phyloP scores from a whole-genome alignment of 2,113 vertebrate genomes.

The Eclectus roratus region DNA sequence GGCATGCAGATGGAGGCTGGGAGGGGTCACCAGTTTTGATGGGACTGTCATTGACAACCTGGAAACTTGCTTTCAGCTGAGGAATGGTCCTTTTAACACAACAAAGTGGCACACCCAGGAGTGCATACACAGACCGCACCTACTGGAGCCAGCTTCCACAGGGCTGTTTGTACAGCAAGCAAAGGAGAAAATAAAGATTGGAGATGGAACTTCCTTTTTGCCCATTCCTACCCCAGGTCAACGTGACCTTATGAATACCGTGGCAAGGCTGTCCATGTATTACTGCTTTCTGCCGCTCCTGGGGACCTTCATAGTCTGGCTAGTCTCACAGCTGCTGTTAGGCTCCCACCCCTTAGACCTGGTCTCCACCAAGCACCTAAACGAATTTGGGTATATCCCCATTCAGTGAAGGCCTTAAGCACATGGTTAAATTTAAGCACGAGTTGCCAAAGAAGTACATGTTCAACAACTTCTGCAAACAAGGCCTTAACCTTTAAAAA shows the following conservation, averaged over 20 bases:
- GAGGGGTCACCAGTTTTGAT: constrained; percentile 39
- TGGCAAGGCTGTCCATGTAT: neutral
- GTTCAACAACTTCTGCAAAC: neutral
- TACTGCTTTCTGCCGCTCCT: neutral
- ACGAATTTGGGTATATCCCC: neutral
- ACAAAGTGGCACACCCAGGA: constrained; percentile 39
- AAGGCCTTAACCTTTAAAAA: neutral
- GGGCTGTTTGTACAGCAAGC: constrained; percentile 33
- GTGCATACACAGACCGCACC: constrained; percentile 40
- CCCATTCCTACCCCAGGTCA: neutral
- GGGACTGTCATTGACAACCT: constrained; percentile 36
- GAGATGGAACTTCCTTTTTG: neutral
- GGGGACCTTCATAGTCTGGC: neutral
- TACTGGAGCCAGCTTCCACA: constrained; percentile 34
- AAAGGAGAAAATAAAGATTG: constrained; percentile 10
- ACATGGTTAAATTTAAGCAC: neutral
- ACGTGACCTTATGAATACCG: neutral
- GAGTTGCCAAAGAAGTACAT: neutral
- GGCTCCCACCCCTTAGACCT: neutral
- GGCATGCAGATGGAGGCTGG: constrained; percentile 33
- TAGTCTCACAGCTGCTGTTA: neutral
- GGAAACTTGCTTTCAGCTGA: constrained; percentile 56
- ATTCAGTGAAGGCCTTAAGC: neutral
- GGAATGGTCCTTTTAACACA: constrained; percentile 61
- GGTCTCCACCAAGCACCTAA: neutral